Evolutionary conservation across 2,888 invertebrate genomes (phyloP).

Genomic region (Rhingia campestris): DNA sequence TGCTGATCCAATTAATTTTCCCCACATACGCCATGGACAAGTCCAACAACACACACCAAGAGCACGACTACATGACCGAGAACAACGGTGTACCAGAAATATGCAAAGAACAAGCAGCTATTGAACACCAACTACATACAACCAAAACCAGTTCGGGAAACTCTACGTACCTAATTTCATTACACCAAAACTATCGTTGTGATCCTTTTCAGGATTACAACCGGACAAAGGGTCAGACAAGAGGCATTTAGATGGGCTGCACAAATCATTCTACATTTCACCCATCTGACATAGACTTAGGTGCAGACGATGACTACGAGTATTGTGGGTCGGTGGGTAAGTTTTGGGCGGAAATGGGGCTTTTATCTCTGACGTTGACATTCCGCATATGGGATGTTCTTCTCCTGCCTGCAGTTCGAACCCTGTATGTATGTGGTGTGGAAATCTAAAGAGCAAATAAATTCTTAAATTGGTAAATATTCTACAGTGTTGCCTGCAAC

Average conservation of each 20-base stretch:
- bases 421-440: slow-evolving; percentile 16
- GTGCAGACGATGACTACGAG: slow-evolving; percentile 32
- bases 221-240: slow-evolving; percentile 43
- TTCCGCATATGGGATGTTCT: slow-evolving; percentile 25
- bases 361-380: slow-evolving; percentile 41
- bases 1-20: slow-evolving; percentile 68
- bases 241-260: slow-evolving; percentile 16
- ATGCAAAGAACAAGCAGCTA: slow-evolving; percentile 48
- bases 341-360: neutral
- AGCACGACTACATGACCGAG: slow-evolving; percentile 24
- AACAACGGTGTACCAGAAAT: slow-evolving; percentile 56
- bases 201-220: slow-evolving; percentile 46
- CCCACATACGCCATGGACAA: neutral
- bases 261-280: slow-evolving; percentile 59
- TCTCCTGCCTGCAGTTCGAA: slow-evolving; percentile 13
- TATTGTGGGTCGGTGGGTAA: neutral
- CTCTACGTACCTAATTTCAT: slow-evolving; percentile 54
- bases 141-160: slow-evolving; percentile 50
- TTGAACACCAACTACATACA: slow-evolving; percentile 5
- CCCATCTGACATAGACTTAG: slow-evolving; percentile 33
- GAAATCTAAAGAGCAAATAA: slow-evolving; percentile 55
- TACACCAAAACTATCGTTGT: slow-evolving; percentile 29
- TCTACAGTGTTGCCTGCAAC: slow-evolving; percentile 7
- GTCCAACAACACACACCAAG: slow-evolving; percentile 9
- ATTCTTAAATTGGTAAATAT: slow-evolving; percentile 50